phyloP scores from a whole-genome alignment of 2,888 invertebrate genomes.

The Taenaris catops region DNA sequence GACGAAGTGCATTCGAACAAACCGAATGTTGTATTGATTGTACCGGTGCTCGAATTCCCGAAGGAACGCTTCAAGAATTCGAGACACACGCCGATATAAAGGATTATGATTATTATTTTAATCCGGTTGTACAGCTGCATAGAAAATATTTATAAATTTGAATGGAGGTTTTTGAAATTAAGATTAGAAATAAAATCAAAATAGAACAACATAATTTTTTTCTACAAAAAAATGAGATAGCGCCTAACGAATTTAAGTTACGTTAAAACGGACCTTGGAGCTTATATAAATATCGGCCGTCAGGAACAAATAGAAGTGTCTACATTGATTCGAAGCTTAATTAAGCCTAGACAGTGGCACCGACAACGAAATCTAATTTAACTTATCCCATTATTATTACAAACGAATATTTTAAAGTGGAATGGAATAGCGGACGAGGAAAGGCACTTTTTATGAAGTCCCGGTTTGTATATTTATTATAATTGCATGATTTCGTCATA shows the following conservation, averaged over 20 bases:
- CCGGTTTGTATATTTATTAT: background rate
- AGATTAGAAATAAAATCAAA: too few species aligned
- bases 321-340: conserved; percentile 58
- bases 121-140: conserved; percentile 16
- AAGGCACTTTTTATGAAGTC: background rate
- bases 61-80: conserved; percentile 18
- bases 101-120: conserved; percentile 25
- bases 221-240: too few species aligned
- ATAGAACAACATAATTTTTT: too few species aligned
- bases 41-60: conserved; percentile 32
- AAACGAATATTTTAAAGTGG: conserved; percentile 42
- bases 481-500: too few species aligned
- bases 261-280: too few species aligned
- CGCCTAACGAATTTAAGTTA: too few species aligned
- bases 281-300: too few species aligned
- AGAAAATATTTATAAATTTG: conserved; percentile 11
- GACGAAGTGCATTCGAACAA: conserved; percentile 65
- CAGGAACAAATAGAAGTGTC: conserved; percentile 45
- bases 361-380: conserved; percentile 65
- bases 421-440: conserved; percentile 3
- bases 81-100: conserved; percentile 22
- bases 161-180: conserved; percentile 13
- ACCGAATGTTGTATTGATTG: conserved; percentile 38
- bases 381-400: conserved; percentile 63
- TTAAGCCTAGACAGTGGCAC: conserved; percentile 52